phyloP scores from a whole-genome alignment of 2,113 vertebrate genomes.

The Aptenodytes forsteri region DNA sequence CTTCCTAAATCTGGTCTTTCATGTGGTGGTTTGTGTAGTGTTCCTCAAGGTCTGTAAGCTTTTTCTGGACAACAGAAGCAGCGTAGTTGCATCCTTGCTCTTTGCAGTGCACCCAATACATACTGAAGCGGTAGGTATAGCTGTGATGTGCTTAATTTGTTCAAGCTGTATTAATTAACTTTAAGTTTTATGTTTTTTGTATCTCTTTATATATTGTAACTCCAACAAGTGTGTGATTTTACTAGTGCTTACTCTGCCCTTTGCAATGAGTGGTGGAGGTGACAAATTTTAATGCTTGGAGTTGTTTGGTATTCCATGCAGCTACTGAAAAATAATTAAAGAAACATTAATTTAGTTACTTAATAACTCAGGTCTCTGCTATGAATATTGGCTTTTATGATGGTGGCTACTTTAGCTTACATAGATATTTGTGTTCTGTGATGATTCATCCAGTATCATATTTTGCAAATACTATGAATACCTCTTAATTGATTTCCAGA shows the following conservation, averaged over 20 bases:
- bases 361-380: background rate
- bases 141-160: background rate
- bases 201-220: background rate
- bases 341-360: background rate
- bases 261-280: background rate
- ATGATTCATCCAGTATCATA: background rate
- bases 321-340: background rate
- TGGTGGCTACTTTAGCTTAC: background rate
- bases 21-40: constrained; percentile 86
- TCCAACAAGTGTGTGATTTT: background rate
- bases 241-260: background rate
- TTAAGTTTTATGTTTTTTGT: background rate
- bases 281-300: background rate
- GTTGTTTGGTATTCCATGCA: background rate
- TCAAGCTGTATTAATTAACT: background rate
- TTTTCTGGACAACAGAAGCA: constrained; percentile 85
- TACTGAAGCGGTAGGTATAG: constrained; percentile 92
- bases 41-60: constrained; percentile 92
- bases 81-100: constrained; percentile 87
- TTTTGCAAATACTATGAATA: background rate
- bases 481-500: background rate
- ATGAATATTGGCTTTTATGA: background rate
- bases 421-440: background rate
- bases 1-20: constrained; percentile 88
- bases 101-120: constrained; percentile 97